Conservation (phyloP, 2,113 vertebrate genomes). For the Amblyornis subalaris region DNA sequence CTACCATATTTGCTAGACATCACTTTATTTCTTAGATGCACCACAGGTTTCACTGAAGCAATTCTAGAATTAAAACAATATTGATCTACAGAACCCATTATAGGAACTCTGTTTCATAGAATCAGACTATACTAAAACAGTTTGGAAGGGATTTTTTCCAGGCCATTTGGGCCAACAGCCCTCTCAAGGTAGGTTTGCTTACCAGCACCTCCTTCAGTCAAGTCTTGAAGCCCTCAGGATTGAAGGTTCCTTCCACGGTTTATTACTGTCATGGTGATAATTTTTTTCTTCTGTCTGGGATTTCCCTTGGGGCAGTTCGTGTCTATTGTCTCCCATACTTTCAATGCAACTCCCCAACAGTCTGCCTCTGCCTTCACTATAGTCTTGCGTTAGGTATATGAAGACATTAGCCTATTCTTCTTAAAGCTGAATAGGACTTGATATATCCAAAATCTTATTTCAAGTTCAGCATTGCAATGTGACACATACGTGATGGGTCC, state of each 20-base stretch:
- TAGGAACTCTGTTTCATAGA: neutral
- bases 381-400: neutral
- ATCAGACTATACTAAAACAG: neutral
- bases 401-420: neutral
- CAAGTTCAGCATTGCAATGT: neutral
- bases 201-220: neutral
- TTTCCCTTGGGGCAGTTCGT: neutral
- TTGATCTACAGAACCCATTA: neutral
- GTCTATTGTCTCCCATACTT: fast-evolving
- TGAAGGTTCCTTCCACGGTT: neutral
- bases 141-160: neutral
- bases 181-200: neutral
- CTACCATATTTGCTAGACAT: neutral
- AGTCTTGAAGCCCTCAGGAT: neutral
- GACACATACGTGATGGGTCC: neutral
- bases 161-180: neutral
- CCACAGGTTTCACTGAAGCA: neutral
- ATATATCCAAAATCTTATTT: neutral
- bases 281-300: neutral
- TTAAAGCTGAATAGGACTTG: neutral
- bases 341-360: neutral
- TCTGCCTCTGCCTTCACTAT: neutral
- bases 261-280: neutral
- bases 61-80: neutral
- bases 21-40: neutral